Evolutionary conservation across 2,797 vertebrate genomes (phyloP).

Genomic region (Thamnophis elegans): DNA sequence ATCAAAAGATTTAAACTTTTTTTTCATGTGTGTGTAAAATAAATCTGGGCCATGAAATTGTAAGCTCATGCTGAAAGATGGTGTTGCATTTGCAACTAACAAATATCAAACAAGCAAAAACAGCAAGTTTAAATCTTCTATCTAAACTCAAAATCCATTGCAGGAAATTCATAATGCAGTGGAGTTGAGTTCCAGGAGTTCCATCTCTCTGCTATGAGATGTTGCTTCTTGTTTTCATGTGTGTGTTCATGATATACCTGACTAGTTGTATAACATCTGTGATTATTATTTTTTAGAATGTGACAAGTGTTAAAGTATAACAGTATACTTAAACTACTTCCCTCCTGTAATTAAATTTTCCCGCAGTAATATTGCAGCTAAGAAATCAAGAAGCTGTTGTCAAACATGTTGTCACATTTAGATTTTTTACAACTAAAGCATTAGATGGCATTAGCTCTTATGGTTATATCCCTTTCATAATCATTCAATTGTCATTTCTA

Average conservation of each 20-base stretch:
- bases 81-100: not conserved
- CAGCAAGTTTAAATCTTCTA: not conserved
- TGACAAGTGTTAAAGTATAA: not conserved
- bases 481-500: slow-evolving; percentile 17
- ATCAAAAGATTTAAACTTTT: not conserved
- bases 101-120: not conserved
- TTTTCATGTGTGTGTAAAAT: not conserved
- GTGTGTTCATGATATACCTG: not conserved
- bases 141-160: not conserved
- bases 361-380: not conserved
- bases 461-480: slow-evolving; percentile 7
- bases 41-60: not conserved
- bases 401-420: not conserved
- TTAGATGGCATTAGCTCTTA: slow-evolving; percentile 37
- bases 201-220: fast-evolving
- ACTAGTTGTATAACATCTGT: not conserved
- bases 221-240: not conserved
- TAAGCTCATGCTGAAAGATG: not conserved
- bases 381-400: not conserved
- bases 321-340: not conserved
- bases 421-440: not conserved
- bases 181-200: not conserved
- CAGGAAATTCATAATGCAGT: not conserved
- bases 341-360: slow-evolving; percentile 2
- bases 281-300: not conserved